Conservation (phyloP, 2,113 vertebrate species). For the Clinocottus analis region DNA sequence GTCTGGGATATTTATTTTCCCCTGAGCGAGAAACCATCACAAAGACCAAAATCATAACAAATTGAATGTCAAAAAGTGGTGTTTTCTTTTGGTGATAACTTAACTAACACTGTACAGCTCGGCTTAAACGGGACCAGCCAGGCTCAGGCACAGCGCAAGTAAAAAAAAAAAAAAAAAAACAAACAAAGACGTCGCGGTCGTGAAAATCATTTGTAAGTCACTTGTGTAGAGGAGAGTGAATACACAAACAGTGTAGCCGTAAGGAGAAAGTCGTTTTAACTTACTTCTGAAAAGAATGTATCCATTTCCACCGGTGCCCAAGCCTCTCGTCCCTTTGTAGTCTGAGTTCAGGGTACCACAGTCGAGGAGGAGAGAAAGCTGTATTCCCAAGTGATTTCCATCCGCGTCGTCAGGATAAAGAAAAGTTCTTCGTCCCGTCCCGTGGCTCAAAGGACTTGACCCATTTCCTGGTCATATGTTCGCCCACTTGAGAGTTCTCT, state of each 20-base stretch:
- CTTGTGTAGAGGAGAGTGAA: background rate
- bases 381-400: conserved; percentile 67
- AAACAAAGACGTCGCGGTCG: conserved; percentile 52
- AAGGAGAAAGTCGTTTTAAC: background rate
- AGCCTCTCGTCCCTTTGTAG: conserved; percentile 73
- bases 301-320: conserved; percentile 61
- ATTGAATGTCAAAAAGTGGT: background rate
- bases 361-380: conserved; percentile 65
- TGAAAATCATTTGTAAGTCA: background rate
- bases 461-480: conserved; percentile 14
- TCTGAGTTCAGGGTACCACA: conserved; percentile 75
- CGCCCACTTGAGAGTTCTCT: conserved; percentile 13
- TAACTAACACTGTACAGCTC: background rate
- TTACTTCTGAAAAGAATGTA: conserved; percentile 73
- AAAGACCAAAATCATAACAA: background rate
- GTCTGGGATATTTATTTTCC: background rate
- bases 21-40: background rate
- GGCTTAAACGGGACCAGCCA: background rate
- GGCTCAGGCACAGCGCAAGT: background rate
- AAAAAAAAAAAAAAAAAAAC: conserved; percentile 29
- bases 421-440: conserved; percentile 29
- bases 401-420: conserved; percentile 40
- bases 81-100: background rate
- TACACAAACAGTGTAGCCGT: background rate
- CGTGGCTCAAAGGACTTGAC: background rate